Conservation (phyloP, 2,888 invertebrate genomes). For the Chalcosyrphus nemorum region DNA sequence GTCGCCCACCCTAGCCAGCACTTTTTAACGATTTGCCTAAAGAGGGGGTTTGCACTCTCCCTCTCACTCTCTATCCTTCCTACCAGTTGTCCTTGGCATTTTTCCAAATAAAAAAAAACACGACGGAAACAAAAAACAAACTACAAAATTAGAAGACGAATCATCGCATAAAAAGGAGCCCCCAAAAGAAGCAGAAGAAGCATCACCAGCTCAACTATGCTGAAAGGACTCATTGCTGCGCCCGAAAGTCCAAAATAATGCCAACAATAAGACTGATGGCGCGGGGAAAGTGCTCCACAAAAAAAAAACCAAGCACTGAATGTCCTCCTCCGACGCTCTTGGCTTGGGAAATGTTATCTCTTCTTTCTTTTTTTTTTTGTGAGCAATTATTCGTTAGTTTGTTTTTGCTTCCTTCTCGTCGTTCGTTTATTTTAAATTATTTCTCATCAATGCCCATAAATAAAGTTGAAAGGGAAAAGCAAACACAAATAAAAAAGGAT, state of each 20-base stretch:
- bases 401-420: background rate
- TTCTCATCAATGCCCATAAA: conserved; percentile 48
- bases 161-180: conserved; percentile 10
- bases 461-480: background rate
- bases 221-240: conserved; percentile 34
- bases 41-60: too few relatives aligned
- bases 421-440: conserved; percentile 42
- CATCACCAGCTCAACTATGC: background rate
- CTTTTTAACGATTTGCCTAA: conserved; percentile 47
- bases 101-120: conserved; percentile 52
- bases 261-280: conserved; percentile 34
- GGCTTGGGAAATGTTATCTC: conserved; percentile 4
- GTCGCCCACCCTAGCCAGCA: background rate
- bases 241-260: conserved; percentile 48
- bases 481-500: background rate
- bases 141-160: conserved; percentile 48
- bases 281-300: conserved; percentile 27
- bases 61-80: background rate
- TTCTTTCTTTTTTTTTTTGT: too few relatives aligned
- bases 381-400: conserved; percentile 32
- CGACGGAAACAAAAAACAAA: conserved; percentile 19
- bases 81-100: conserved; percentile 64
- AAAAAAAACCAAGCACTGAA: conserved; percentile 11
- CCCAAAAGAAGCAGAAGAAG: conserved; percentile 42
- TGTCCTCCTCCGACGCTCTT: background rate